phyloP scores from a whole-genome alignment of 2,113 vertebrate genomes.

The Ailurus styani region DNA sequence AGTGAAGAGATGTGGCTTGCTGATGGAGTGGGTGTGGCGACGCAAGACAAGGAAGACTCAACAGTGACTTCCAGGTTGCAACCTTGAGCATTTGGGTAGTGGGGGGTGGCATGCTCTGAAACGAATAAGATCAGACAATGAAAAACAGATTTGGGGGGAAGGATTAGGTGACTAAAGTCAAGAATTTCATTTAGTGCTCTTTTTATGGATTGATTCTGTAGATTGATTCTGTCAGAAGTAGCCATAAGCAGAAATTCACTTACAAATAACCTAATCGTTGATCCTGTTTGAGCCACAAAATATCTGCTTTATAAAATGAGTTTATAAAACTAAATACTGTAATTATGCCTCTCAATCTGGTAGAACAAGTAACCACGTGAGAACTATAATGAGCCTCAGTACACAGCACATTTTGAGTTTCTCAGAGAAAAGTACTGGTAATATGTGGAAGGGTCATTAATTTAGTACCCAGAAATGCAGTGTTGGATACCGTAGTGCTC shows the following conservation, averaged over 20 bases:
- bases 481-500: neutral
- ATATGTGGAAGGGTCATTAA: neutral
- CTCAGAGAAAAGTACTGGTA: neutral
- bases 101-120: neutral
- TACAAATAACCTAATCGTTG: neutral
- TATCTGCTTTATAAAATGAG: neutral
- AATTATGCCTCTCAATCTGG: neutral
- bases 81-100: neutral
- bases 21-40: neutral
- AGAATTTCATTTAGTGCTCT: neutral
- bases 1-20: neutral
- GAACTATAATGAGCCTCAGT: neutral
- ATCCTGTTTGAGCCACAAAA: neutral
- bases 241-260: neutral
- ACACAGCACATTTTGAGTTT: neutral
- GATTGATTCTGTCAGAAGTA: neutral
- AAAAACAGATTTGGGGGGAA: neutral
- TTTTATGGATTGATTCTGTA: neutral
- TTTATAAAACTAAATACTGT: neutral
- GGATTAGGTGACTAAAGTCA: neutral
- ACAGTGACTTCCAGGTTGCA: neutral
- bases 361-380: neutral
- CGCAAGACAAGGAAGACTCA: neutral
- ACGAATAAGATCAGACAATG: neutral
- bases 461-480: slow-evolving; percentile 9